A percentile compares a stretch with the other conserved stretches of the same genome.
phyloP scores from a whole-genome alignment of 2,113 vertebrate species.

The Colistium nudipinnis region DNA sequence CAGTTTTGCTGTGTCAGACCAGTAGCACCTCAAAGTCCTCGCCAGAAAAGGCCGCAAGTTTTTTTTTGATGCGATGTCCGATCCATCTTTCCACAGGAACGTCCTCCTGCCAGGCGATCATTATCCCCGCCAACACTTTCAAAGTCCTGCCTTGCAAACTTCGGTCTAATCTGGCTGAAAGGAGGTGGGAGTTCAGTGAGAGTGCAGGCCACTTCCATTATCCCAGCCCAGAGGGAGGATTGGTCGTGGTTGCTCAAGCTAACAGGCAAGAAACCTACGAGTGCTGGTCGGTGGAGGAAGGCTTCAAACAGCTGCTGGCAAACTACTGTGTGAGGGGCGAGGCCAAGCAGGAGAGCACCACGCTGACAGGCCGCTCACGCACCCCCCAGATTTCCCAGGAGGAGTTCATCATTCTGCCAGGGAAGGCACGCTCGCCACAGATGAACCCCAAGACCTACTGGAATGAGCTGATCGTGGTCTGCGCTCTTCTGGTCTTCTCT shows the following conservation, averaged over 20 bases:
- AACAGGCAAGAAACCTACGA: slow-evolving; percentile 86
- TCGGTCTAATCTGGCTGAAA: slow-evolving; percentile 90
- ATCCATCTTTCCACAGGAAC: slow-evolving; percentile 63
- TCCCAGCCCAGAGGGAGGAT: slow-evolving; percentile 85
- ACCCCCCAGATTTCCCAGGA: slow-evolving; percentile 62
- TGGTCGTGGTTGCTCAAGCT: slow-evolving; percentile 88
- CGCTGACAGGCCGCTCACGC: slow-evolving; percentile 77
- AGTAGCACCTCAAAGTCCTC: slow-evolving; percentile 31
- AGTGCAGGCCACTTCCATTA: slow-evolving; percentile 82
- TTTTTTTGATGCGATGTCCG: slow-evolving; percentile 30
- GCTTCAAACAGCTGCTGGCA: slow-evolving; percentile 89
- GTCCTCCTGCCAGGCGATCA: slow-evolving; percentile 80
- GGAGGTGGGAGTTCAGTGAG: slow-evolving; percentile 85
- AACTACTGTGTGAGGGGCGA: slow-evolving; percentile 88
- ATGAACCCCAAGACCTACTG: slow-evolving; percentile 90
- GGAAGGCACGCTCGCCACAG: slow-evolving; percentile 70
- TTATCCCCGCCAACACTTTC: slow-evolving; percentile 86
- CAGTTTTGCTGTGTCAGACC: slow-evolving; percentile 3
- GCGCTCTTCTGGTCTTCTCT: slow-evolving; percentile 82
- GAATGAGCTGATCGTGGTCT: slow-evolving; percentile 94
- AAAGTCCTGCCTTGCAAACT: slow-evolving; percentile 86
- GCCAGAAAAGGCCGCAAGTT: neutral
- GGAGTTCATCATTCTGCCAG: slow-evolving; percentile 76
- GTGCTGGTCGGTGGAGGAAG: slow-evolving; percentile 93
- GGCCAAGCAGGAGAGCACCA: slow-evolving; percentile 72